Base-by-base conservation (phyloP, 2,888 invertebrate species). In the Mimas tiliae region DNA sequence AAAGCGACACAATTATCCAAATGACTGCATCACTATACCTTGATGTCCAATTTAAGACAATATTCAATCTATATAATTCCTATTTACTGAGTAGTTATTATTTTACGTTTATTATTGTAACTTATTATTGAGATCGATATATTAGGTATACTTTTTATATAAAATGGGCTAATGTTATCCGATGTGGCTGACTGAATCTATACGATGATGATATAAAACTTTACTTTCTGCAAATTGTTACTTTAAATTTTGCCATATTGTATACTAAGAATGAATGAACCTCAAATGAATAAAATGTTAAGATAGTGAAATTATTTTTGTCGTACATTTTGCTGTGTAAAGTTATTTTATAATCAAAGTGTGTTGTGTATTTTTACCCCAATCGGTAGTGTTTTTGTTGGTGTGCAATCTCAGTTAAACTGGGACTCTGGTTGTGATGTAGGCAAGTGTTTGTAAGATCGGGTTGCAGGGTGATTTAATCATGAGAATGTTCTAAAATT, bases 31-130 rank as follows among this genome's bases (percentile, higher is more conserved):
- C 64, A 55, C 64, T 27, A 12, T 53, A 53, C 51, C 45, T 67
- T 51, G 53, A 82, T 80, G 86, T 88, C 89, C 87, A 88, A 86
- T 73, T 66, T 74, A 80, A 74, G 89, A 89, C 89, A 89, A 89
- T 88, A 88, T 82, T 67, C 72, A 74, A 81, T 47, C 52, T 81
- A 79, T 84, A 79, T 75, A 79, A 83, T 85, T 85, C 87, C 85
- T 88, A 87, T 85, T 76, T 84, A 81, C 72, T 70, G 74, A 48
- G 74, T 85, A 85, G 78, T 55, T 72, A 68, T 70, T 68, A 70
- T 69, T 63, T 48, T 16, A 16, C 1, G 1, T 48, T 11, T 27
- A 27, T 33, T 6, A 27, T 19, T n/a, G 16, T 8, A 45, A 53
- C 45, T 33, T 33, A 7, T 47, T 53, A 19, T 47, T 45, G 64